Conservation (phyloP, 2,888 invertebrate genomes). For the Petrolisthes cinctipes region DNA sequence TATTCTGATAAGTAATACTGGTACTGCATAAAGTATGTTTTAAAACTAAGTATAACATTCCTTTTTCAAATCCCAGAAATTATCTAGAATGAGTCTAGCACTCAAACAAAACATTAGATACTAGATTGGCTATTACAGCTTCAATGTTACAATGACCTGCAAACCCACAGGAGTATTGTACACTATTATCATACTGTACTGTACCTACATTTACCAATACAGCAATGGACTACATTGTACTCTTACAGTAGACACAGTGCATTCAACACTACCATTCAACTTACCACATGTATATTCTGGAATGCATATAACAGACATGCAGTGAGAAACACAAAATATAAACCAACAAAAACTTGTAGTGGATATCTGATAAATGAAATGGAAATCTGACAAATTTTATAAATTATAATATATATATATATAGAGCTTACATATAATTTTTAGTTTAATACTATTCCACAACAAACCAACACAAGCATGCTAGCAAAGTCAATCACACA, state of each 20-base stretch:
- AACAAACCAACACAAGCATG: no score
- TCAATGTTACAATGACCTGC: no score
- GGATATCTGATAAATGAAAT: background rate
- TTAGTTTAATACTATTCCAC: no score
- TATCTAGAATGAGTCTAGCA: background rate
- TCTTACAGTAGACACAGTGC: background rate
- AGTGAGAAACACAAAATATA: constrained; percentile 23
- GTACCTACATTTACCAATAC: background rate
- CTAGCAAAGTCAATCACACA: no score
- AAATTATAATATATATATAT: background rate
- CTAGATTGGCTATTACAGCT: no score
- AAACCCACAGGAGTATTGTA: no score
- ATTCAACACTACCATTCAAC: constrained; percentile 1
- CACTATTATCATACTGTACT: no score
- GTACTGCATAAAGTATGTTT: background rate
- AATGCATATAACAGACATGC: constrained; percentile 40
- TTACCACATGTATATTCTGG: constrained; percentile 55
- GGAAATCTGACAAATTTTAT: background rate
- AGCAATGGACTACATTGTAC: background rate
- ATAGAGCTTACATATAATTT: background rate
- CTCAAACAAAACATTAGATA: no score
- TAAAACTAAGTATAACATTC: background rate
- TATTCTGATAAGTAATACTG: background rate
- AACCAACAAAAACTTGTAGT: constrained; percentile 11
- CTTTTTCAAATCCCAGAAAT: background rate